Percentiles rank a stretch among this genome's conserved stretches.
Conservation (phyloP, 2,797 vertebrate species). For the Rhinichthys osculus region DNA sequence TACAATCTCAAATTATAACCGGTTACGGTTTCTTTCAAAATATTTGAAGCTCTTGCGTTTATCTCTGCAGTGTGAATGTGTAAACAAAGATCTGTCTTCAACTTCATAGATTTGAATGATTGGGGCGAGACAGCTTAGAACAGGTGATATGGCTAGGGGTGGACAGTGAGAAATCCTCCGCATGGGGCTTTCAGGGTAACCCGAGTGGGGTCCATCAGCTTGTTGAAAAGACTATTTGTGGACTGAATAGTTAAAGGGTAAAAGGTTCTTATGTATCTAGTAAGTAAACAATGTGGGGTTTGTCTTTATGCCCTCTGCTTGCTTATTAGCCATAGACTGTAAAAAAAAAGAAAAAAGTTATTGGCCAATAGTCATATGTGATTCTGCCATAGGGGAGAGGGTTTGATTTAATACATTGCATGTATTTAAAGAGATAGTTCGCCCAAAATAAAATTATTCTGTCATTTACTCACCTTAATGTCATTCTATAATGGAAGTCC, state of each 20-base stretch:
- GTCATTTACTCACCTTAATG: neutral
- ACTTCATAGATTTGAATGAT: neutral
- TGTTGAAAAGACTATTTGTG: slow-evolving; percentile 52
- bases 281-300: slow-evolving; percentile 10
- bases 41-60: slow-evolving; percentile 5
- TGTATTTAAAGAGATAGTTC: neutral
- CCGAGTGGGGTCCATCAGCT: slow-evolving; percentile 57
- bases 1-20: neutral
- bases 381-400: neutral
- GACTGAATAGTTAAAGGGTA: slow-evolving; percentile 38
- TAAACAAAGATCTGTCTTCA: slow-evolving; percentile 58
- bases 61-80: neutral
- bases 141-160: slow-evolving; percentile 71
- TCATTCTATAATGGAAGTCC: neutral
- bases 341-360: no score
- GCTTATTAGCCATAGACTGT: neutral
- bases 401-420: neutral
- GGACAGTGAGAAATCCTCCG: slow-evolving; percentile 59
- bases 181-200: slow-evolving; percentile 66
- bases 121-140: slow-evolving; percentile 61
- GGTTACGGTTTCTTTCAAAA: neutral
- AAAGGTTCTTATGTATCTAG: slow-evolving; percentile 50
- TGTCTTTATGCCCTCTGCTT: neutral
- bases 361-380: neutral
- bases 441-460: neutral